Conservation (phyloP, 2,797 vertebrate species). For the Semaprochilodus insignis region DNA sequence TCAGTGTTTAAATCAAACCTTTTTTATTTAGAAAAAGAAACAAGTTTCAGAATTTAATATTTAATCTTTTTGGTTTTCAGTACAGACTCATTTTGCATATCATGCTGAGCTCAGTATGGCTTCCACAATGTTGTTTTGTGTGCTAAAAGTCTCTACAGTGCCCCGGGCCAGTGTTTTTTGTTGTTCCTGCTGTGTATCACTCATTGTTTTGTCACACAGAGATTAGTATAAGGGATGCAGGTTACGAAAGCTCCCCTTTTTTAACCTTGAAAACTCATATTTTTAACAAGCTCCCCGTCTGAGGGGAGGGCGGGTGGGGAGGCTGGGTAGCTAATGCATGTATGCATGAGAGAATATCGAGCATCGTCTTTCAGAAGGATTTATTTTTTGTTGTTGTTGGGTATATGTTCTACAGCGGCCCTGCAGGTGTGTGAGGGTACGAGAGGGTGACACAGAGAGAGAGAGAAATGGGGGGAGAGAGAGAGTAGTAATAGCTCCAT, state of each 20-base stretch:
- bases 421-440: conserved; percentile 37
- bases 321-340: not conserved
- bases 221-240: conserved; percentile 8
- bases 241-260: conserved; percentile 10
- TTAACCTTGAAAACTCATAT: conserved; percentile 22
- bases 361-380: conserved; percentile 9
- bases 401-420: not conserved
- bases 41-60: not conserved
- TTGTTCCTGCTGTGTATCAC: conserved; percentile 7
- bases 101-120: not conserved
- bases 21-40: not conserved
- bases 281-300: not conserved
- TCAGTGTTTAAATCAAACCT: too few species aligned
- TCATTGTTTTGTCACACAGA: conserved; percentile 10
- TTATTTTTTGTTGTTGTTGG: not conserved
- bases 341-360: conserved; percentile 22
- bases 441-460: conserved; percentile 26
- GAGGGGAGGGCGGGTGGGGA: not conserved
- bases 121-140: not conserved
- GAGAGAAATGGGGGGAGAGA: conserved; percentile 43
- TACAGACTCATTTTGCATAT: not conserved
- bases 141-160: not conserved
- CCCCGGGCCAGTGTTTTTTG: conserved; percentile 4
- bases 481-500: conserved; percentile 62
- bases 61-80: not conserved